phyloP scores from a whole-genome alignment of 2,888 invertebrate genomes.

The Margaritifera margaritifera region DNA sequence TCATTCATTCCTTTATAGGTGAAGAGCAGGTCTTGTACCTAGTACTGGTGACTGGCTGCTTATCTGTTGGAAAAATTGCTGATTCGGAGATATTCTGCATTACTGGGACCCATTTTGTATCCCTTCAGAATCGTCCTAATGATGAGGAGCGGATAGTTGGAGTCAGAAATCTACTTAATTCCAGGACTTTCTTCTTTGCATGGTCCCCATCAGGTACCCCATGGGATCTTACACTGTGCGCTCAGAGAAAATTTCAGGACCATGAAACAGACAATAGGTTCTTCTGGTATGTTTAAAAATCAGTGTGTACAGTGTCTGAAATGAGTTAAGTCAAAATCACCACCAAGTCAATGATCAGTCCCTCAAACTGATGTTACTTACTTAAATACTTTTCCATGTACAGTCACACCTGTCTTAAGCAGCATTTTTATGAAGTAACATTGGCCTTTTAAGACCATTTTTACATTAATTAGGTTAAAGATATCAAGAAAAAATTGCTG shows the following conservation, averaged over 20 bases:
- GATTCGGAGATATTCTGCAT: slow-evolving; percentile 96
- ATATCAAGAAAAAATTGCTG: too few relatives aligned
- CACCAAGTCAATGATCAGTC: too few relatives aligned
- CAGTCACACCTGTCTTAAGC: too few relatives aligned
- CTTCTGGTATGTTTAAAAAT: slow-evolving; percentile 83
- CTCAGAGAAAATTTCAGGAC: slow-evolving; percentile 89
- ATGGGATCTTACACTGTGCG: slow-evolving; percentile 94
- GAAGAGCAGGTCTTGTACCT: slow-evolving; percentile 80
- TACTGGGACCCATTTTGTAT: slow-evolving; percentile 92
- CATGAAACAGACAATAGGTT: slow-evolving; percentile 93
- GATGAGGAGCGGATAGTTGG: slow-evolving; percentile 73
- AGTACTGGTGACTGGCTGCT: slow-evolving; percentile 94
- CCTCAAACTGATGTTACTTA: too few relatives aligned
- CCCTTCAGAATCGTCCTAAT: slow-evolving; percentile 76
- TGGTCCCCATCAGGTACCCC: slow-evolving; percentile 79
- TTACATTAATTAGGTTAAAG: too few relatives aligned
- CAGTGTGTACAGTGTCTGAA: not conserved
- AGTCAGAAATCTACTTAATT: slow-evolving; percentile 89
- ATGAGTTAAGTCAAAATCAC: too few relatives aligned
- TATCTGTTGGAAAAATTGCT: slow-evolving; percentile 95
- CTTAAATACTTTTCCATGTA: too few relatives aligned
- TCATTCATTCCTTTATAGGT: slow-evolving; percentile 39
- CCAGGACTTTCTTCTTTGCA: slow-evolving; percentile 99
- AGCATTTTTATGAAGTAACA: too few relatives aligned
- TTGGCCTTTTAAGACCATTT: too few relatives aligned